A percentile compares a stretch with the other conserved stretches of the same genome.
phyloP scores from a whole-genome alignment of 1,140 invertebrate genomes.

The Tetramorium simillimum region DNA sequence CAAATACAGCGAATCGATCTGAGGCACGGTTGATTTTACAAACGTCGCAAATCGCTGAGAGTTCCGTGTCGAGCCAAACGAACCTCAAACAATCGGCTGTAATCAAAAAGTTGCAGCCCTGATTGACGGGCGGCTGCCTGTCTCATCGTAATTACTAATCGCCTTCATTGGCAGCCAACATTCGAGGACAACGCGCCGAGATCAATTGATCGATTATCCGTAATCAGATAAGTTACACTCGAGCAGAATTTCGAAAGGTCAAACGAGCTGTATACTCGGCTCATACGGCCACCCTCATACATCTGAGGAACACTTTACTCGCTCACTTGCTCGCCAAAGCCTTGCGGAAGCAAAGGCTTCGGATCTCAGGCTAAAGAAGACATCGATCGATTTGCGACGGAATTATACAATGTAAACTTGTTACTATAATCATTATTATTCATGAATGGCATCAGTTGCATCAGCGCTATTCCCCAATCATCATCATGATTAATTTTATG shows the following conservation, averaged over 20 bases:
- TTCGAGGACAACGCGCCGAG: conserved; percentile 47
- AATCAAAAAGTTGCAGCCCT: conserved; percentile 13
- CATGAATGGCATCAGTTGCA: too few relatives aligned
- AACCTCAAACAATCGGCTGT: conserved; percentile 25
- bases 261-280: conserved; percentile 19
- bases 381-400: neutral
- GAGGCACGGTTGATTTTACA: conserved; percentile 23
- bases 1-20: neutral
- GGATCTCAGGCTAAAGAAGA: conserved; percentile 16
- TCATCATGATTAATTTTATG: neutral
- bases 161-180: neutral
- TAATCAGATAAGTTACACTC: conserved; percentile 57
- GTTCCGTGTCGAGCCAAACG: neutral
- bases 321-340: conserved; percentile 38
- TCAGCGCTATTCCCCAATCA: neutral
- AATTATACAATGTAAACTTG: neutral
- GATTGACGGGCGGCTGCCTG: neutral
- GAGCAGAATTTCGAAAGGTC: conserved; percentile 54
- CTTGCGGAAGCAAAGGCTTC: conserved; percentile 24
- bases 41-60: neutral
- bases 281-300: conserved; percentile 27
- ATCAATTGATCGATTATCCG: conserved; percentile 58
- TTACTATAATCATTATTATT: neutral
- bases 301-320: conserved; percentile 24
- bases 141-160: conserved; percentile 27